Conservation (phyloP, 2,888 invertebrate genomes). For the Hyposoter dolosus region DNA sequence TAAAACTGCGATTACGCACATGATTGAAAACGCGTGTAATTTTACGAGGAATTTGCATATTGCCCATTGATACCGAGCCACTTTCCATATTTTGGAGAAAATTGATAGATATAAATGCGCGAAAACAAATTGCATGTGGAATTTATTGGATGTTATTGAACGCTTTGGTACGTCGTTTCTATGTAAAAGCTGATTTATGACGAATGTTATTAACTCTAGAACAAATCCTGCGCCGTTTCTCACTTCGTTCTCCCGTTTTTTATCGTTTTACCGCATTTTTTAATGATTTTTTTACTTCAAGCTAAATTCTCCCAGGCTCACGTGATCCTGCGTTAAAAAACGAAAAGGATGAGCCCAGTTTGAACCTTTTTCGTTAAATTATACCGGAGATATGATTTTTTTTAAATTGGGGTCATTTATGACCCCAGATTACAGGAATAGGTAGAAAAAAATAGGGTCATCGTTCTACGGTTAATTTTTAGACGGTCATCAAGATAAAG, state of each 20-base stretch:
- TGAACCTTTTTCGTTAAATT: no score
- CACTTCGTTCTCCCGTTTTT: no score
- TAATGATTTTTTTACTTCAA: no score
- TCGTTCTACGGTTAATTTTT: not conserved
- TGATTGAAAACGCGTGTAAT: not conserved
- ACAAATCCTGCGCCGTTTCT: no score
- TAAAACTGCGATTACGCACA: not conserved
- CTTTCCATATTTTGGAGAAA: not conserved
- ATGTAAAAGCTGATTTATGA: not conserved
- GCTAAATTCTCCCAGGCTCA: no score
- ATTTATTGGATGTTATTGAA: not conserved
- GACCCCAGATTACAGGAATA: no score
- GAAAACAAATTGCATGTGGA: not conserved
- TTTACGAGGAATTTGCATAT: not conserved
- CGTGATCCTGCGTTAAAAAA: no score
- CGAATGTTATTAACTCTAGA: not conserved
- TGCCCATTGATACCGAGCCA: not conserved
- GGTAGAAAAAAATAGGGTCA: no score
- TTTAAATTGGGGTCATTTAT: no score
- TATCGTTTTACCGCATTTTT: no score
- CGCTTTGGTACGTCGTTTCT: not conserved
- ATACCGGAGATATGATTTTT: no score
- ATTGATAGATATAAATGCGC: not conserved
- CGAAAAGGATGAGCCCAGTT: no score
- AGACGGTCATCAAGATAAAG: not conserved